These are phyloP conservation scores for Caloenas nicobarica DNA, from an alignment of 2,113 vertebrate species.

Conservation along the genomic window DNA sequence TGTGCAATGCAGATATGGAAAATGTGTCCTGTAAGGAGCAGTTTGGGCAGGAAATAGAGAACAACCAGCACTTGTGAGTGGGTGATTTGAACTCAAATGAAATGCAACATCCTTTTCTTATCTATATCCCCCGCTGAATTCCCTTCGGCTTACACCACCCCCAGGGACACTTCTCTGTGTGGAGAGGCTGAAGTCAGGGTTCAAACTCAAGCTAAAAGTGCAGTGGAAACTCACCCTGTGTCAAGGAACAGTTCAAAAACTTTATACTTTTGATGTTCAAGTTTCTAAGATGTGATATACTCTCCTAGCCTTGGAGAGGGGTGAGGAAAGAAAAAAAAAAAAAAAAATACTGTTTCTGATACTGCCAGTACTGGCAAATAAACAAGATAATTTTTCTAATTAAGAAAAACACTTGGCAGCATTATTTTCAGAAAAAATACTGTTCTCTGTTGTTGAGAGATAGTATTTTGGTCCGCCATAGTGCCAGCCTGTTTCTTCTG, in stretches of 20 bases:
- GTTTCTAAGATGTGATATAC: not conserved
- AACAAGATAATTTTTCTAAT: not conserved
- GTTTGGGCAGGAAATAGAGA: not conserved
- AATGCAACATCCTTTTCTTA: not conserved
- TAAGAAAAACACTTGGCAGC: not conserved
- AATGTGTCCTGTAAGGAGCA: not conserved
- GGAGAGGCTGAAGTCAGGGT: slow-evolving; percentile 21
- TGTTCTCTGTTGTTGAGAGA: not conserved
- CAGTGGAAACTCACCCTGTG: not conserved
- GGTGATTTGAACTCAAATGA: not conserved
- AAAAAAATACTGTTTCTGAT: not conserved
- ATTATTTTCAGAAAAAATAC: not conserved
- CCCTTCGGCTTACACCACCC: not conserved
- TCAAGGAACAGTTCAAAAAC: not conserved
- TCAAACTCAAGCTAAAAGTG: not conserved
- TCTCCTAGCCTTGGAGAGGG: not conserved
- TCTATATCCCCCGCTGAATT: not conserved
- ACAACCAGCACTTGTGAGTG: not conserved
- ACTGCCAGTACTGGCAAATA: not conserved
- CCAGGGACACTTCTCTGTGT: not conserved
- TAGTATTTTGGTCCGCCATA: not conserved
- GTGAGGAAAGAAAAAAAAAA: not conserved
- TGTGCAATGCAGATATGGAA: accelerated
- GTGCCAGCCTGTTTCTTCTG: not conserved
- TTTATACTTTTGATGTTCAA: not conserved